Evolutionary conservation across 2,888 invertebrate species (phyloP), one percentile per base, ranked within the genome.

Genomic region (Mallateleia sp.): DNA sequence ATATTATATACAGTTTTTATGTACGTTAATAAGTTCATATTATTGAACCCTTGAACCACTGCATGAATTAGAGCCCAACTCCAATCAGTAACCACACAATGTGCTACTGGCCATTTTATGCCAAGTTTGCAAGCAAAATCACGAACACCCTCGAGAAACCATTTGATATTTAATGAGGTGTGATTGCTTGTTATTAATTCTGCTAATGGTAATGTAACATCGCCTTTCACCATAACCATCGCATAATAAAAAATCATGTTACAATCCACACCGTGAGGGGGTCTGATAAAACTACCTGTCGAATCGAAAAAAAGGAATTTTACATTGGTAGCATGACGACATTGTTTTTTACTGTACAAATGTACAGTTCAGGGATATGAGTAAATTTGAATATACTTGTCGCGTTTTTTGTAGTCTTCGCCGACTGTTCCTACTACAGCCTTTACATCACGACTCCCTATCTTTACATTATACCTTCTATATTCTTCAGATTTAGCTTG

Each of bases 31-130:
- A 71, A 52, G 9, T 7, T 42, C 7, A 18, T 45, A 2, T 64
- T 25, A 15, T 25, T 47, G 15, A 64, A 45, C 11, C 18, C 64
- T 18, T 9, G n/a, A 8, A 64, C 7, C 20, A 64, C 25, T 6
- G 64, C 11, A 34, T 64, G 22, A 3, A 64, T 64, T n/a, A 25
- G 15, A 0, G 64, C 64, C 64, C 64, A 64, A 47, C 28, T 28
- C 28, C 28, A 28, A 28, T 28, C 28, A 28, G 28, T 28, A 28
- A 28, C 28, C 4, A 28, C 15, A 38, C 45, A 45, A 6, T 64
- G 24, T 9, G 25, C n/a, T 8, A 64, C 15, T n/a, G 64, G 45
- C 25, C 64, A 25, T 64, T 64, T 24, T 6, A 6, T 4, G 4
- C 8, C 8, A 6, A 6, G 4, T 60, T 22, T 38, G 5, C 38